Evolutionary conservation across 1,140 invertebrate genomes (phyloP).

Genomic region (Heliconius hewitsoni): DNA sequence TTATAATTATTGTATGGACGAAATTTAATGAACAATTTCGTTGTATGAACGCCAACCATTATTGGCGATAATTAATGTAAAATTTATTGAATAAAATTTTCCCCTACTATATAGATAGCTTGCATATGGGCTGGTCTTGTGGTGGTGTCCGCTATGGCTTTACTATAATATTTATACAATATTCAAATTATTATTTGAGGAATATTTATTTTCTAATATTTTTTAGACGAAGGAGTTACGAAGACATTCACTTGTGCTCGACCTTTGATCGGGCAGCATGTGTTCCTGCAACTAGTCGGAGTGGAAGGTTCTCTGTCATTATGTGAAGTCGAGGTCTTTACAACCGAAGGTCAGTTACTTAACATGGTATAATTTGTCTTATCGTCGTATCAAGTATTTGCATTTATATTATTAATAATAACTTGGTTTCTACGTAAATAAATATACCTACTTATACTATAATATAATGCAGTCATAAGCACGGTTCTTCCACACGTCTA

Average conservation of each 20-base stretch:
- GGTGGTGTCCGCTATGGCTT: no score
- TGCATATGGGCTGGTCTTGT: no score
- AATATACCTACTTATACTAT: background rate
- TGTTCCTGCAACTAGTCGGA: constrained; percentile 93
- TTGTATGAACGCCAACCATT: no score
- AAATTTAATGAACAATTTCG: no score
- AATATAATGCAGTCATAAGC: background rate
- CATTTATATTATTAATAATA: constrained; percentile 3
- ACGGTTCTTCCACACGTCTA: background rate
- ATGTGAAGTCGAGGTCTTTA: constrained; percentile 95
- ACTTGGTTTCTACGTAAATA: no score
- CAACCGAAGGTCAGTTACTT: constrained; percentile 87
- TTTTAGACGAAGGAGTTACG: constrained; percentile 92
- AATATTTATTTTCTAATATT: background rate
- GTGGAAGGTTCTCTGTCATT: constrained; percentile 94
- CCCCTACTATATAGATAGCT: no score
- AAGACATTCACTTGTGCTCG: constrained; percentile 94
- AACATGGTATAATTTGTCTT: constrained; percentile 11
- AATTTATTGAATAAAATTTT: no score
- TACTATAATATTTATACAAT: no score
- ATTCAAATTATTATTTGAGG: no score
- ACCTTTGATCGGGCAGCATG: constrained; percentile 91
- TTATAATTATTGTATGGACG: no score
- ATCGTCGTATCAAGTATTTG: background rate
- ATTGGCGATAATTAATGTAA: no score